phyloP scores from a whole-genome alignment of 2,888 invertebrate species.

The Vannuccia rotundouncinata region DNA sequence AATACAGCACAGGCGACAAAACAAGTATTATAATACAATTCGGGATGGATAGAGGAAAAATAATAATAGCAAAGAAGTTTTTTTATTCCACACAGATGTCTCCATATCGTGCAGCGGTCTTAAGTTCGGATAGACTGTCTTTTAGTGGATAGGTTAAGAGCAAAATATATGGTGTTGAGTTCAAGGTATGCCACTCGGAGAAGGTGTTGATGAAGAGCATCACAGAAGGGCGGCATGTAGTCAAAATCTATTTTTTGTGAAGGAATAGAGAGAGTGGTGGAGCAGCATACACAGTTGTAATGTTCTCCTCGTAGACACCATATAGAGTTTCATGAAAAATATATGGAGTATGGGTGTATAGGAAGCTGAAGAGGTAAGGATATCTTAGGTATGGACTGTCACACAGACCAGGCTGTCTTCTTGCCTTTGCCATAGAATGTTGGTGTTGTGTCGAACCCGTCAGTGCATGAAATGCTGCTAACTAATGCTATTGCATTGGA shows the following conservation, averaged over 20 bases:
- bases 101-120: too few species aligned
- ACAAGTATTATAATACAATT: too few species aligned
- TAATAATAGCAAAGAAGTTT: too few species aligned
- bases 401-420: neutral
- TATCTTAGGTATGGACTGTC: neutral
- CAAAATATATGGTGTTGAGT: too few species aligned
- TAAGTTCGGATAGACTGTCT: too few species aligned
- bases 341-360: neutral
- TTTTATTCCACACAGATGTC: too few species aligned
- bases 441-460: neutral
- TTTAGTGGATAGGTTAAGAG: too few species aligned
- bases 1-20: too few species aligned
- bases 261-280: constrained; percentile 30
- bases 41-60: too few species aligned
- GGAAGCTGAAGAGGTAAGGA: neutral
- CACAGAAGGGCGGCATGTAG: constrained; percentile 37
- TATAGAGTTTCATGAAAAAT: neutral
- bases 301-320: neutral
- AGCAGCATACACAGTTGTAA: constrained; percentile 34
- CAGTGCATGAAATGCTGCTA: neutral
- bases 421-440: neutral
- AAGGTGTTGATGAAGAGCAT: constrained; percentile 38
- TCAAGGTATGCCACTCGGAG: too few species aligned
- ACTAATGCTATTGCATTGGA: neutral
- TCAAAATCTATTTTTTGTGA: constrained; percentile 38